phyloP scores from a whole-genome alignment of 2,113 vertebrate species.

The Telmatochromis sp. region DNA sequence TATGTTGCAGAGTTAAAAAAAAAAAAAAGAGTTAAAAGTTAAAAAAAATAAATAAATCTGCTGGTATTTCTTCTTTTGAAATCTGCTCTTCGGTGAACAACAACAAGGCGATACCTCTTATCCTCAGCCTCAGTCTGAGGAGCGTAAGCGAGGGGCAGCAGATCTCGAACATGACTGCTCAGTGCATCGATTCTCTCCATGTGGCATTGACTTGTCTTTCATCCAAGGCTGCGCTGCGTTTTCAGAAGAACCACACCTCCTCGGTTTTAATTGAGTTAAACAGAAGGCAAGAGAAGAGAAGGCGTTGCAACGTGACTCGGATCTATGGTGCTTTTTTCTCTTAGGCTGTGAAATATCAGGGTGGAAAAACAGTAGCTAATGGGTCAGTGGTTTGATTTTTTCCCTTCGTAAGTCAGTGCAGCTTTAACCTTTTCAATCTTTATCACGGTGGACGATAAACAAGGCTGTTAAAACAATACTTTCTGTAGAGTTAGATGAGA shows the following conservation, averaged over 20 bases:
- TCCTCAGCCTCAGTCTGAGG: not conserved
- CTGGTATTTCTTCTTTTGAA: not conserved
- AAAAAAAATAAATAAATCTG: rapidly evolving
- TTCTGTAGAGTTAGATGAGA: not conserved
- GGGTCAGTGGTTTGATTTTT: not conserved
- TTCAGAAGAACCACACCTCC: not conserved
- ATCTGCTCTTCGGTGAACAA: not conserved
- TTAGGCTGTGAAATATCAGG: not conserved
- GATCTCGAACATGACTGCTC: not conserved
- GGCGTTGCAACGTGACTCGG: not conserved
- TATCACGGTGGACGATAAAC: not conserved
- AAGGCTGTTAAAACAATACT: not conserved
- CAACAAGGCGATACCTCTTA: not conserved
- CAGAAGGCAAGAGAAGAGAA: not conserved
- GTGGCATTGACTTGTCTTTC: slow-evolving; percentile 7
- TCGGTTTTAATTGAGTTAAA: not conserved
- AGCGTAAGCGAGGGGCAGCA: not conserved
- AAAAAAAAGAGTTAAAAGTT: not conserved
- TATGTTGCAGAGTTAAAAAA: not conserved
- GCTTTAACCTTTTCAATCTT: not conserved
- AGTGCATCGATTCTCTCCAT: slow-evolving; percentile 17
- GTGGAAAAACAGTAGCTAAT: not conserved
- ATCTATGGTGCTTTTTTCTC: not conserved
- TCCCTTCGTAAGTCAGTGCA: not conserved
- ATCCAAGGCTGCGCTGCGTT: not conserved